A percentile compares a stretch with the other conserved stretches of the same genome.
Evolutionary conservation across 2,888 invertebrate genomes (phyloP).

Genomic region (Bimastos eiseni): DNA sequence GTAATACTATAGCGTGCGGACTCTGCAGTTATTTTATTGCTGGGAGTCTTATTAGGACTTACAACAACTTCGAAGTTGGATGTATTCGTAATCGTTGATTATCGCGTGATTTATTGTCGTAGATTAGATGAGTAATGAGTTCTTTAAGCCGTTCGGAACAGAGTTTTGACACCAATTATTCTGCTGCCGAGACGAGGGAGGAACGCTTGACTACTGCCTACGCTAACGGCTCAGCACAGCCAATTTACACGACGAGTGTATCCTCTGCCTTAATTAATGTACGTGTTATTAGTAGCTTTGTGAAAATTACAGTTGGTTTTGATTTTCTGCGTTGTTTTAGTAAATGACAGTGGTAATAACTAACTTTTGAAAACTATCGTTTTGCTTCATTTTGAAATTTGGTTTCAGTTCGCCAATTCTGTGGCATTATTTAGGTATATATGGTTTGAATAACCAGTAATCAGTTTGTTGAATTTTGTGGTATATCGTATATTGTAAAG

Average conservation of each 20-base stretch:
- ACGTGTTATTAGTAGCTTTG: background rate
- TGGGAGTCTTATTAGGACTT: background rate
- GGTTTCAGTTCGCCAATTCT: background rate
- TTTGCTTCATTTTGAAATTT: background rate
- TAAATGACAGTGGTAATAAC: background rate
- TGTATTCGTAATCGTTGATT: constrained; percentile 13
- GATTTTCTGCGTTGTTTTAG: background rate
- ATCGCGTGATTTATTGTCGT: background rate
- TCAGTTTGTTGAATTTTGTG: background rate
- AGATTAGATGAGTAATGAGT: constrained; percentile 1
- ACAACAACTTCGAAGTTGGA: background rate
- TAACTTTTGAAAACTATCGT: background rate
- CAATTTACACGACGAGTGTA: background rate
- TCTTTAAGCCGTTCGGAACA: constrained; percentile 13
- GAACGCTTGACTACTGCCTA: background rate
- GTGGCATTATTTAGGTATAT: background rate
- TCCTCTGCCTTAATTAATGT: background rate
- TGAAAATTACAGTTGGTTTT: background rate
- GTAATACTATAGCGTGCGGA: background rate
- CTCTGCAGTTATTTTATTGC: background rate
- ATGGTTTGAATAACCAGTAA: background rate
- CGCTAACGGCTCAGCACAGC: background rate
- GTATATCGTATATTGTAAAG: background rate
- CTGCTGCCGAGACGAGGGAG: background rate
- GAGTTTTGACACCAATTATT: background rate